Base-by-base conservation (phyloP, 2,797 vertebrate species). In the Aulostomus chinensis region DNA sequence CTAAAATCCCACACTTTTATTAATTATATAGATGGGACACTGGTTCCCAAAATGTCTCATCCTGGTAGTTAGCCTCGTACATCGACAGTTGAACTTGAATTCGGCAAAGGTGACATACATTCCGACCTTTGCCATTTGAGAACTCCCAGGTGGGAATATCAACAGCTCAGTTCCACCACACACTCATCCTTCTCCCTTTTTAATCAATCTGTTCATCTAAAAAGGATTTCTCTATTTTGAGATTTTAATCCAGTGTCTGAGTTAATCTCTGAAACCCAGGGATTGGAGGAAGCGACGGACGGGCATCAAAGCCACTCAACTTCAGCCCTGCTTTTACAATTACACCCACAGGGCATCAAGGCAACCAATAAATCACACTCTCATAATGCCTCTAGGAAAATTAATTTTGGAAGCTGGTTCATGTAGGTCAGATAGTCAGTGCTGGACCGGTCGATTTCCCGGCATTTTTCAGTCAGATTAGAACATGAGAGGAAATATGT, bases 191-290 rank as follows among this genome's bases (percentile, higher is more conserved):
- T 69, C 2, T 51, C 68, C 51, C 24, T 76, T 80, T 89, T 88
- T 85, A 86, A 87, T 89, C 86, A 87, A 78, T 78, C 77, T 69
- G 71, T 78, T 78, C 70, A 76, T 87, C 85, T 84, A 81, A 86
- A 88, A 89, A 80, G 83, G 85, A 88, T 91, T 92, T 90, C 88
- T 88, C 85, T 89, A 84, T 88, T 89, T 87, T 83, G 74, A 88
- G 83, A 77, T 80, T 90, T 90, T 91, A 91, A 91, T 90, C 88
- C 88, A 75, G 70, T 37, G 71, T 78, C 68, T 56, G 80, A 85
- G 83, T 81, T 91, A 91, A 91, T 91, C 89, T 89, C 80, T 82
- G 76, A 68, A 78, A 81, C 64, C 73, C 68, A 21, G 73, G 75
- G 86, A 86, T 84, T 88, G 87, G 81, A 76, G 69, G 80, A 75